Evolutionary conservation across 1,140 invertebrate species (phyloP), one percentile per base, ranked within the genome.

Genomic region (Drosophila hydei): DNA sequence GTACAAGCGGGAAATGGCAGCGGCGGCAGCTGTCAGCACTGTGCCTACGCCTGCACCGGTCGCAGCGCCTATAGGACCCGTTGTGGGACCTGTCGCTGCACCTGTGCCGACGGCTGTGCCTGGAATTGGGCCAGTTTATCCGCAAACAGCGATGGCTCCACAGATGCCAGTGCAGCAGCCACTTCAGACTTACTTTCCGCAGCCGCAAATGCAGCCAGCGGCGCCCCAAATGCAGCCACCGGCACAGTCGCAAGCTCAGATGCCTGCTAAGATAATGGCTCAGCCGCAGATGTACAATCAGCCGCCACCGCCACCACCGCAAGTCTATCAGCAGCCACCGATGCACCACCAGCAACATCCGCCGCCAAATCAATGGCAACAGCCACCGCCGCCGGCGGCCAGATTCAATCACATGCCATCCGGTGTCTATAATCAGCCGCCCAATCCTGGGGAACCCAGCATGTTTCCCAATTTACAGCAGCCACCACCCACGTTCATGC

Each of bases 251-350:
- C 43, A 27, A 50, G 3, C 36, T 11, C 60, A 67, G 33, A 16
- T 63, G 6, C 59, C 59, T 9, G 70, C 72, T 11, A 90, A 91
- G 56, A 91, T 91, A 30, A 75, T 72, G 54, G 89, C 76, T 11
- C 90, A 91, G 47, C 85, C 89, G 11, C 89, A 91, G 52, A 67
- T 90, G 65, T 91, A 91, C 18, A 77, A 64, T 42, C 89, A 90
- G 45, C 89, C 93, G 55, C 93, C 93, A 21, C 93, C 93, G n/a
- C 78, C 91, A n/a, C 93, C 89, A 23, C 90, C 74, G 4, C 92
- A 93, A 14, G 36, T 12, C 12, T 70, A 70, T 33, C 61, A 62
- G 16, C 76, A 47, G n/a, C 69, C 52, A 25, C 78, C 42, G 11
- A 61, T 58, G 6, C 45, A 56, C 0, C 60, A 36, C 23, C 42